Base-by-base conservation (phyloP, 1,140 invertebrate species). In the Paracyclopina nana region DNA sequence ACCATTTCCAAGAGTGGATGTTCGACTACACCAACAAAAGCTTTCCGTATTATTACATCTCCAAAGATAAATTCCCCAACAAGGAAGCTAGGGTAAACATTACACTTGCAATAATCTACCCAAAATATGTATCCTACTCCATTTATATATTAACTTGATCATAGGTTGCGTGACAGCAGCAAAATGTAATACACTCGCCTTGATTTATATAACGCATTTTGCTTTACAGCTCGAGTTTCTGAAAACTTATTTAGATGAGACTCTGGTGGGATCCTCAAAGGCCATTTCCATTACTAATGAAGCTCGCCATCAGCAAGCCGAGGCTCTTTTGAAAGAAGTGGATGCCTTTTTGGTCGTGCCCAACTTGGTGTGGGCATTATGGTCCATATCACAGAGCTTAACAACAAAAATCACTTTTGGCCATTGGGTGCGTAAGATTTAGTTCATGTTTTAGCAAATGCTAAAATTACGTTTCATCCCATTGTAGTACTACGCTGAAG, bases 1-100 rank as follows among this genome's bases (percentile, higher is more conserved):
- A 96, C 67, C 90, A 96, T 61, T 92, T 95, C 63, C 73, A 83
- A 54, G 90, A 96, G 65, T 95, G 87, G 86, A 76, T 74, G 6
- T 91, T 84, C 63, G 82, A 94, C 60, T 95, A 97, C 63, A 82
- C 76, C 0, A 72, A 75, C 46, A 63, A 73, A 0, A 70, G 79
- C 40, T 72, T 76, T 61, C 88, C 88, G 1, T 81, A 79, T 65
- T 96, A 79, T 60, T 70, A 68, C 44, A 76, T 78, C 55, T 65
- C 71, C 40, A 65, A 65, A 3, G 70, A 75, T 20, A 70, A 76
- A 55, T 82, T 76, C 59, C 82, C 90, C 0, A 76, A 71, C 11
- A 68, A 73, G 52, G 74, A 81, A 52, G 56, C 49, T 34, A 38
- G 59, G 59, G 12, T 12, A n/a, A 50, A 20, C 41, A 6, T 20